Conservation (phyloP, 2,113 vertebrate species). For the Seriola aureovittata region DNA sequence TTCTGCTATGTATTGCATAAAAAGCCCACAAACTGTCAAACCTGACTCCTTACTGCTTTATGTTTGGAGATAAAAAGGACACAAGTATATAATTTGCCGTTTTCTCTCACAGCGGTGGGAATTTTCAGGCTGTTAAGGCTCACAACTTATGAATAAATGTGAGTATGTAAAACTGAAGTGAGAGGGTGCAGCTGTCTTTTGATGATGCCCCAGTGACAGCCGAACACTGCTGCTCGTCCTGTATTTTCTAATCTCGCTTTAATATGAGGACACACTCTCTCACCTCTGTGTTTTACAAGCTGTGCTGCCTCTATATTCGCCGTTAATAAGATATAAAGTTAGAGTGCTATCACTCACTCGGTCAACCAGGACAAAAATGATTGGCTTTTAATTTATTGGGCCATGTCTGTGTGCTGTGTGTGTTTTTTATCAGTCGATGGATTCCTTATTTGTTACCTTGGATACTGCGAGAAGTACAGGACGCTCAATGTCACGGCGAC, state of each 20-base stretch:
- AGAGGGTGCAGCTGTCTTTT: neutral
- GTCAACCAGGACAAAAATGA: conserved; percentile 72
- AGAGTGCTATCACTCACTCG: conserved; percentile 43
- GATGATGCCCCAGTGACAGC: conserved; percentile 10
- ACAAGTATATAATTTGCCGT: neutral
- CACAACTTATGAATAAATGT: conserved; percentile 26
- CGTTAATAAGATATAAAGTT: conserved; percentile 69
- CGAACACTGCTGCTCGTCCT: neutral
- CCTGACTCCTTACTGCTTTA: neutral
- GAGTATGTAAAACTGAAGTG: conserved; percentile 2
- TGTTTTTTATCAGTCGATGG: conserved; percentile 47
- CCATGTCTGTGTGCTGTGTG: conserved; percentile 21
- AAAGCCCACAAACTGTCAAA: conserved; percentile 19
- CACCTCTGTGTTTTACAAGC: conserved; percentile 68
- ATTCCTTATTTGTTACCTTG: conserved; percentile 61
- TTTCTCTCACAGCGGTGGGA: conserved; percentile 11
- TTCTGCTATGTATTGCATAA: conserved; percentile 28
- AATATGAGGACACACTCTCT: conserved; percentile 44
- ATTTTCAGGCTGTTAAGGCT: neutral
- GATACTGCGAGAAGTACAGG: conserved; percentile 30
- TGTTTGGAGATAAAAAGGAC: conserved; percentile 28
- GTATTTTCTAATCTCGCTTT: conserved; percentile 28
- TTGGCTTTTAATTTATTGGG: conserved; percentile 70
- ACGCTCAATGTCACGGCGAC: conserved; percentile 26
- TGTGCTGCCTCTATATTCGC: conserved; percentile 37